Conservation (phyloP, 1,140 invertebrate genomes). For the Brachionus manjavacas region DNA sequence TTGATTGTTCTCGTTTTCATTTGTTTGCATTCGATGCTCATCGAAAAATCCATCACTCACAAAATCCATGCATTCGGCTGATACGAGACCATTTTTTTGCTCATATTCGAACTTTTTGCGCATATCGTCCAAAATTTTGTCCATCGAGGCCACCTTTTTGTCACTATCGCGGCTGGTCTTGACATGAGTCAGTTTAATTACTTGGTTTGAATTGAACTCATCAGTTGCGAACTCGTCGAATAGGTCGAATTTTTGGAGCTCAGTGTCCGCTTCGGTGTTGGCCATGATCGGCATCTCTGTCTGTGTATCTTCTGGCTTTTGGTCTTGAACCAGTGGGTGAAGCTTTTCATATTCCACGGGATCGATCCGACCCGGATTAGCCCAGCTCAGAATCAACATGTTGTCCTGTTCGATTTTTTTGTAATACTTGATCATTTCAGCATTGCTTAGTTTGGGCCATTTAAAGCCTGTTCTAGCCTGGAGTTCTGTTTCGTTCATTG, state of each 20-base stretch:
- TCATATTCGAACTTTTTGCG: constrained; percentile 20
- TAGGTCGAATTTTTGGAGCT: background rate
- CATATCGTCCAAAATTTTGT: constrained; percentile 30
- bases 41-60: background rate
- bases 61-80: background rate
- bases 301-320: background rate
- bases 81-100: background rate
- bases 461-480: background rate
- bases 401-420: background rate
- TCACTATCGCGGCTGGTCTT: background rate
- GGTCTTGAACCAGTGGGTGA: background rate
- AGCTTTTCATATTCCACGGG: background rate
- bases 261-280: background rate
- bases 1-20: background rate
- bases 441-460: constrained; percentile 5
- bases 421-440: background rate
- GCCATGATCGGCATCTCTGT: background rate
- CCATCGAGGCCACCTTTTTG: constrained; percentile 20
- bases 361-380: background rate
- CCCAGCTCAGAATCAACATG: background rate
- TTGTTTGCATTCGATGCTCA: background rate
- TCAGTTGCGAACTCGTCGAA: background rate
- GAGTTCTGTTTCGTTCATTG: background rate
- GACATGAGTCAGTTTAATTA: background rate
- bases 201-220: background rate